These are phyloP conservation scores for Montipora capricornis DNA, from an alignment of 64 coral and sea anemone genomes.

Conservation along the genomic window DNA sequence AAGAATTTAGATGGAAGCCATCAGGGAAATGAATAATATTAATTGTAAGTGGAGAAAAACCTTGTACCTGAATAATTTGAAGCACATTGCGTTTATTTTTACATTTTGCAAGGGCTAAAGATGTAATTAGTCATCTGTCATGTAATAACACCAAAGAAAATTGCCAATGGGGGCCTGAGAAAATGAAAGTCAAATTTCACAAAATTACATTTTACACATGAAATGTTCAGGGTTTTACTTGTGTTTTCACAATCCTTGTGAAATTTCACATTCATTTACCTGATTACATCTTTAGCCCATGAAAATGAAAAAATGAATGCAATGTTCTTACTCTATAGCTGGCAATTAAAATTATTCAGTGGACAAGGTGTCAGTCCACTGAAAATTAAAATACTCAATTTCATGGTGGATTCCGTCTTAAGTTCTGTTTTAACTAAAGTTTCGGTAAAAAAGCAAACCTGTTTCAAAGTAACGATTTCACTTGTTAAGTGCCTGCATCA, in stretches of 20 bases:
- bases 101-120: background rate
- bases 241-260: background rate
- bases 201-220: background rate
- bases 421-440: background rate
- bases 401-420: background rate
- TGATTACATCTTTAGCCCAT: background rate
- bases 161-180: background rate
- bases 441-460: background rate
- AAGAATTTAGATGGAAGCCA: background rate
- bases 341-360: background rate
- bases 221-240: background rate
- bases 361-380: background rate
- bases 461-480: background rate
- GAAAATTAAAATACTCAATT: slow-evolving; percentile 1
- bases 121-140: too few relatives aligned
- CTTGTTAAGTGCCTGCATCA: slow-evolving; percentile 1
- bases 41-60: background rate
- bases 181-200: background rate
- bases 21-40: background rate
- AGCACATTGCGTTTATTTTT: background rate
- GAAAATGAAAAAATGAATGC: background rate
- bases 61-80: background rate
- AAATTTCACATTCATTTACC: background rate
- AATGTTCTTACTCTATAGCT: background rate
- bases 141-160: background rate